Evolutionary conservation across 2,888 invertebrate species (phyloP).

Genomic region (Eristalis tenax): DNA sequence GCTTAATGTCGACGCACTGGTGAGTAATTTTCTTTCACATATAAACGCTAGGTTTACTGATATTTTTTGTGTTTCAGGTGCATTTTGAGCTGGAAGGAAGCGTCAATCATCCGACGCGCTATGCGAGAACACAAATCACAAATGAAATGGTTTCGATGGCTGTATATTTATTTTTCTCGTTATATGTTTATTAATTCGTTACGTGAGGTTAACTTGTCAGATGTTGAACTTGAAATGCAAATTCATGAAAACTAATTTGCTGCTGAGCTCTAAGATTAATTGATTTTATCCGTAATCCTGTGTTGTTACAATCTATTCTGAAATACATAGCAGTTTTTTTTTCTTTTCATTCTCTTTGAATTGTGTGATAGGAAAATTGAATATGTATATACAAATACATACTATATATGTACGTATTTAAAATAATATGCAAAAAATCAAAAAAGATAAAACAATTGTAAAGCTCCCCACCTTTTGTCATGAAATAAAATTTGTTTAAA

Average conservation of each 20-base stretch:
- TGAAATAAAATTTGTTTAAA: constrained; percentile 69
- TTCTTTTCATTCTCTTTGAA: constrained; percentile 21
- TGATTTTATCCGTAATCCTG: constrained; percentile 47
- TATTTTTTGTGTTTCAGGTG: constrained; percentile 82
- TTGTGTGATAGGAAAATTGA: not conserved
- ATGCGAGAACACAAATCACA: constrained; percentile 95
- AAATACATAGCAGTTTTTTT: constrained; percentile 16
- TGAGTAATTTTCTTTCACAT: constrained; percentile 78
- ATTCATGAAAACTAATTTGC: constrained; percentile 82
- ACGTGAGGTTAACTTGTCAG: constrained; percentile 87
- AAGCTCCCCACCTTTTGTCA: constrained; percentile 70
- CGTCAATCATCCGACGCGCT: constrained; percentile 85
- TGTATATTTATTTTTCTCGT: constrained; percentile 94
- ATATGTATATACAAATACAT: constrained; percentile 24
- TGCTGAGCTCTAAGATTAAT: constrained; percentile 49
- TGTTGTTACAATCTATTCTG: constrained; percentile 51
- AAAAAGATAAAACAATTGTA: constrained; percentile 50
- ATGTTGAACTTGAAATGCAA: constrained; percentile 89
- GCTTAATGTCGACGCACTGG: constrained; percentile 89
- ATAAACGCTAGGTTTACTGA: not conserved
- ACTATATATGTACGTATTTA: constrained; percentile 46
- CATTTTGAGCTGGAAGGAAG: constrained; percentile 85
- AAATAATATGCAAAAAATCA: constrained; percentile 3
- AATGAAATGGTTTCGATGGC: constrained; percentile 95
- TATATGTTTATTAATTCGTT: constrained; percentile 96